These are phyloP conservation scores for Myripristis murdjan DNA, from an alignment of 2,797 vertebrate species.

Conservation along the genomic window DNA sequence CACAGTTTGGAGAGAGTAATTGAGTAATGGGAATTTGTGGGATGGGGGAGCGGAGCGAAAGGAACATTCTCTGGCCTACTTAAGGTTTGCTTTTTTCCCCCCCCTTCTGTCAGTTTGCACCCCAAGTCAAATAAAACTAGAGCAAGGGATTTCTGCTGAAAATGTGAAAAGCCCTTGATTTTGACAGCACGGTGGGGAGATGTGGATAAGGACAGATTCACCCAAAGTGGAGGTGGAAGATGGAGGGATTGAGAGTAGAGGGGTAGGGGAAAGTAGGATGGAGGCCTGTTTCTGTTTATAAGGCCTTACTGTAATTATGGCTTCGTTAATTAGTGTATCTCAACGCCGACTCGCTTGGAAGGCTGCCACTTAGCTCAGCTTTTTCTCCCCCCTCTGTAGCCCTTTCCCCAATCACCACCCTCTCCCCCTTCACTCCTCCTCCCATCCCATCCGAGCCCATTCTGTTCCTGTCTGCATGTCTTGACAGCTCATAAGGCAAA, in stretches of 20 bases:
- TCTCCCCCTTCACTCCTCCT: constrained; percentile 16
- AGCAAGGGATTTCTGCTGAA: constrained; percentile 50
- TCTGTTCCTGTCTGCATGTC: constrained; percentile 51
- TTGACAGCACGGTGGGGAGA: constrained; percentile 20
- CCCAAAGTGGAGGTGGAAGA: constrained; percentile 39
- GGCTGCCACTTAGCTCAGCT: constrained; percentile 73
- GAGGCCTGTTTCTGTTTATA: constrained; percentile 71
- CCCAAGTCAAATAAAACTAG: constrained; percentile 55
- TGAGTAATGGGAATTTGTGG: constrained; percentile 48
- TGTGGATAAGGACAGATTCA: constrained; percentile 49
- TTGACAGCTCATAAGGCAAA: constrained; percentile 82
- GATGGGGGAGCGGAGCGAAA: constrained; percentile 17
- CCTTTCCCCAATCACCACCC: constrained; percentile 41
- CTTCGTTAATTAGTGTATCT: constrained; percentile 84
- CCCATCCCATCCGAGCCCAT: constrained; percentile 30
- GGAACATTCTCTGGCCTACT: constrained; percentile 64
- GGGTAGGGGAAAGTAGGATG: constrained; percentile 35
- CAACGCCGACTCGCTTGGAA: constrained; percentile 72
- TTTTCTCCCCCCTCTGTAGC: constrained; percentile 47
- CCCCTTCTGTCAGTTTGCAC: constrained; percentile 42
- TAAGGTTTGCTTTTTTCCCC: constrained; percentile 38
- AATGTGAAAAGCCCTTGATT: constrained; percentile 47
- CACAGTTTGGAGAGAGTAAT: constrained; percentile 22
- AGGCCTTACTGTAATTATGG: constrained; percentile 82
- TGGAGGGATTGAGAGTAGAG: background rate